Percentiles rank a stretch among this genome's conserved stretches.
Evolutionary conservation across 2,797 vertebrate genomes (phyloP).

Genomic region (Anniella stebbinsi): DNA sequence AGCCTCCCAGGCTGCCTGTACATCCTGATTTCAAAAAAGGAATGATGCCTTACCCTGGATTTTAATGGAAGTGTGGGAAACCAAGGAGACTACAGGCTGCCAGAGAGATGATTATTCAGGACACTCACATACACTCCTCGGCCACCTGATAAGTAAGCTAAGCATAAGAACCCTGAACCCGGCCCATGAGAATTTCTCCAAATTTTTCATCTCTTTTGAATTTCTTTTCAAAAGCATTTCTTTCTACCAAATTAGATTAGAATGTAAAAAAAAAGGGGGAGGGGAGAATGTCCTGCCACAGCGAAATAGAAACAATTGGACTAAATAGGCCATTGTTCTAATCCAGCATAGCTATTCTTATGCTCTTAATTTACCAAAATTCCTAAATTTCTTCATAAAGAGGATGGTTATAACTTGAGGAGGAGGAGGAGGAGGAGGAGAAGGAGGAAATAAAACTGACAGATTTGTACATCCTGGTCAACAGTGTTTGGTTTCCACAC

Average conservation of each 20-base stretch:
- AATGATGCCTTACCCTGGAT: neutral
- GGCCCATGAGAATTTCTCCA: neutral
- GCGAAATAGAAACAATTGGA: neutral
- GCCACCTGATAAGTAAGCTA: neutral
- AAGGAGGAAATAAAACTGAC: no score
- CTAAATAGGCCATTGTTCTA: no score
- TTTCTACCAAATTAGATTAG: no score
- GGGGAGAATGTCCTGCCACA: neutral
- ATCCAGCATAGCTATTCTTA: no score
- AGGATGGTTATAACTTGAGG: no score
- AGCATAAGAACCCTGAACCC: neutral
- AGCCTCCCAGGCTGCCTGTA: no score
- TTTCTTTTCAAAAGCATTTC: no score
- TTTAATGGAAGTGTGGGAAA: neutral
- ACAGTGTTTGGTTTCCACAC: neutral
- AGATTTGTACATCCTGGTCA: no score
- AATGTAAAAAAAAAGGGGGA: neutral
- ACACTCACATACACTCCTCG: neutral
- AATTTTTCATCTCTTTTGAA: neutral
- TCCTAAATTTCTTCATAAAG: no score
- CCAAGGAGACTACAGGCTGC: neutral
- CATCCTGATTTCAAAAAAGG: no score
- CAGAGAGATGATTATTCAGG: neutral
- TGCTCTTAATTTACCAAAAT: no score
- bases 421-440: no score